Evolutionary conservation across 2,888 invertebrate genomes (phyloP).

Genomic region (Tenthredo mesomela): DNA sequence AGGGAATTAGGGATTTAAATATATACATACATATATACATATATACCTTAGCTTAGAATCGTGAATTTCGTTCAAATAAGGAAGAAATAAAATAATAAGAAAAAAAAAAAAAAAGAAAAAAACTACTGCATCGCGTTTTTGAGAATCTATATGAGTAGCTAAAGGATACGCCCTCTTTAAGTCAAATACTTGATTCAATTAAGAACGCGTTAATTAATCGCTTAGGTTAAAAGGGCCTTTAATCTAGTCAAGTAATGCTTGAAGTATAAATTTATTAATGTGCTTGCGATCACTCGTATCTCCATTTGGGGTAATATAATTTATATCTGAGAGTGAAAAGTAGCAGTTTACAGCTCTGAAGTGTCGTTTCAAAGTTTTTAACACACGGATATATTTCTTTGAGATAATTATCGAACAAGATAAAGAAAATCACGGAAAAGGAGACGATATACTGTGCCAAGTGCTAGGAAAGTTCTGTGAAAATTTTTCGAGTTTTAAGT

Average conservation of each 20-base stretch:
- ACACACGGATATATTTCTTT: background rate
- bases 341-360: background rate
- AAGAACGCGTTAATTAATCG: background rate
- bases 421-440: background rate
- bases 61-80: constrained; percentile 9
- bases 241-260: constrained; percentile 11
- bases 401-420: constrained; percentile 4
- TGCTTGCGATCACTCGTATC: background rate
- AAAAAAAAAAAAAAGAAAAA: background rate
- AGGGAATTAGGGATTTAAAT: constrained; percentile 40
- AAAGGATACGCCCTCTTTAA: background rate
- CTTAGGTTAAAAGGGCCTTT: background rate
- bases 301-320: background rate
- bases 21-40: background rate
- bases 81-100: background rate
- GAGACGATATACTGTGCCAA: constrained; percentile 30
- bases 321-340: background rate
- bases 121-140: background rate
- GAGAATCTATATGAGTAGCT: background rate
- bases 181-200: constrained; percentile 23
- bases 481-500: constrained; percentile 47
- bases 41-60: constrained; percentile 1
- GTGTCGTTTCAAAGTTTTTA: background rate
- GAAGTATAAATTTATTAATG: background rate
- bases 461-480: constrained; percentile 25